Percentiles rank a stretch among this genome's conserved stretches.
phyloP scores from a whole-genome alignment of 1,140 invertebrate species.

The Laupala kohalensis region DNA sequence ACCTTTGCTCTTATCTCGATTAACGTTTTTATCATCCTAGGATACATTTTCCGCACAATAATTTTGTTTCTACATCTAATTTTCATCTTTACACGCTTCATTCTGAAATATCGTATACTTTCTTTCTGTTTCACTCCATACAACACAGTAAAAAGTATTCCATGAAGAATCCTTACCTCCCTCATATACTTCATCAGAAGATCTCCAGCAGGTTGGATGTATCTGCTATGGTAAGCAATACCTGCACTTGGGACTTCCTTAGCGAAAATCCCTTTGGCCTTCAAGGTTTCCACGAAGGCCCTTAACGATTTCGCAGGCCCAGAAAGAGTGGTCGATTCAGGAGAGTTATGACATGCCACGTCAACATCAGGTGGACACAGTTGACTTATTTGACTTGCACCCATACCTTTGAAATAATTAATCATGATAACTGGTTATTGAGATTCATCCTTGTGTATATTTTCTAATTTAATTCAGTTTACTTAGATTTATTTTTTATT shows the following conservation, averaged over 20 bases:
- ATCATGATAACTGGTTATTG: no score
- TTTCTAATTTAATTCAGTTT: no score
- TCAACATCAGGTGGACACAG: constrained; percentile 51
- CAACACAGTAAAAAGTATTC: no score
- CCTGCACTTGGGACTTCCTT: constrained; percentile 66
- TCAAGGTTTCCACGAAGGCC: constrained; percentile 51
- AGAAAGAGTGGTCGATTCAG: constrained; percentile 73
- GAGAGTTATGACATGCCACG: constrained; percentile 75
- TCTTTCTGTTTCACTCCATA: no score
- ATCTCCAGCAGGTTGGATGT: constrained; percentile 37
- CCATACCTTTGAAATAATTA: background rate
- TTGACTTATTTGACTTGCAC: background rate
- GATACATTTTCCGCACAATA: no score
- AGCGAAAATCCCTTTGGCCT: constrained; percentile 64
- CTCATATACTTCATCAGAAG: constrained; percentile 32
- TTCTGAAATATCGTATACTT: no score
- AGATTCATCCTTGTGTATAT: no score
- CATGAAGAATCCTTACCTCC: constrained; percentile 23
- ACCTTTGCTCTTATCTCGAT: no score
- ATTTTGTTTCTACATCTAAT: no score
- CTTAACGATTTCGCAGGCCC: constrained; percentile 59
- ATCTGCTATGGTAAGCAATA: constrained; percentile 65
- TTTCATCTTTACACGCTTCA: no score
- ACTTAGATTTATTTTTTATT: no score
- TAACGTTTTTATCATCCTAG: no score